These are phyloP conservation scores for Aspiorhynchus laticeps DNA, from an alignment of 2,113 vertebrate genomes.

Conservation along the genomic window DNA sequence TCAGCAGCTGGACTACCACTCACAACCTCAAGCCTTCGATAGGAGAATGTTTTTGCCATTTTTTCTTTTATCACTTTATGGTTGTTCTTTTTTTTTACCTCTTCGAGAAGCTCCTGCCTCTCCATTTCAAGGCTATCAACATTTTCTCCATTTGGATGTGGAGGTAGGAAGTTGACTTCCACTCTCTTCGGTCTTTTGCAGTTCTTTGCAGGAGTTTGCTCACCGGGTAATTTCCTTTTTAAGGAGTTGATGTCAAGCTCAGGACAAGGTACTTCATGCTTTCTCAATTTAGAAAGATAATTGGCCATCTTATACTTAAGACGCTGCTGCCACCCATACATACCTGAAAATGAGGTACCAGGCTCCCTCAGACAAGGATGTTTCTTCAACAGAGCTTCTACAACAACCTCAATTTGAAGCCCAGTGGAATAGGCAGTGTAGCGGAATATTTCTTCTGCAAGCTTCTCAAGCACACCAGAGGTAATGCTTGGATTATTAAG, in stretches of 20 bases:
- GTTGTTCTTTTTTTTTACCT: too few relatives aligned
- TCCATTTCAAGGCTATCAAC: too few relatives aligned
- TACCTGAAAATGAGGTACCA: conserved; percentile 50
- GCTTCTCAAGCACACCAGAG: conserved; percentile 54
- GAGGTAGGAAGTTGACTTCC: conserved; percentile 61
- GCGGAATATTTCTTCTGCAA: conserved; percentile 49
- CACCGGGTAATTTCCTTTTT: conserved; percentile 57
- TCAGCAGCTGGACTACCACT: conserved; percentile 42
- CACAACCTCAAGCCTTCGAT: conserved; percentile 57
- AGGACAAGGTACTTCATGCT: conserved; percentile 50
- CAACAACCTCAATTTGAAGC: background rate
- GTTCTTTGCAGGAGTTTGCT: conserved; percentile 58
- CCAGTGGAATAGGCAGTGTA: conserved; percentile 51
- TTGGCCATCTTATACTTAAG: conserved; percentile 60
- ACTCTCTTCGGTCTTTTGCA: conserved; percentile 59
- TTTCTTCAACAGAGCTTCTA: conserved; percentile 49
- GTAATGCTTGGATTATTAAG: conserved; percentile 50
- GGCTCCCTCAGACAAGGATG: conserved; percentile 50
- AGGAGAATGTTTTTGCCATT: conserved; percentile 55
- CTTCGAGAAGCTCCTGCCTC: too few relatives aligned
- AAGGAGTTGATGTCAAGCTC: conserved; percentile 57
- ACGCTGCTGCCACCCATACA: conserved; percentile 49
- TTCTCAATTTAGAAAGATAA: conserved; percentile 52
- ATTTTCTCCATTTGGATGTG: conserved; percentile 59
- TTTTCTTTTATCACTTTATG: conserved; percentile 5